Conservation (phyloP, 2,888 invertebrate species). For the Acanthopleura granulata region DNA sequence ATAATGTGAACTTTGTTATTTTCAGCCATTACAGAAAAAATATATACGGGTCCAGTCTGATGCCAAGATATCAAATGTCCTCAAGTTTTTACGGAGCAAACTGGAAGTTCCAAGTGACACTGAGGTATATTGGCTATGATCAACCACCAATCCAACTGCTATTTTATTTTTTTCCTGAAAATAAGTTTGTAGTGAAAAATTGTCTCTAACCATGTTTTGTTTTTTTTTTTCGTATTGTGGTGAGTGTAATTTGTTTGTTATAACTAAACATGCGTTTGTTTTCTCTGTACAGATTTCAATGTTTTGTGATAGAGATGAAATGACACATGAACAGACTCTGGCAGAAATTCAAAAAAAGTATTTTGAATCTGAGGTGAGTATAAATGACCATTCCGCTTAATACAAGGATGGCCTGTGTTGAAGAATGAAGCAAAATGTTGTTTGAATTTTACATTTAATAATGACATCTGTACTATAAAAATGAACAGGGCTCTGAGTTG, state of each 20-base stretch:
- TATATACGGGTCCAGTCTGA: conserved; percentile 48
- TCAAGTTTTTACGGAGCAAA: conserved; percentile 47
- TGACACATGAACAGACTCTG: neutral
- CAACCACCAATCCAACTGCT: too few relatives aligned
- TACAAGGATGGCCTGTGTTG: too few relatives aligned
- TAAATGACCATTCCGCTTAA: too few relatives aligned
- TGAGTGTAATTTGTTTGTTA: neutral
- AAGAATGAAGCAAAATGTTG: too few relatives aligned
- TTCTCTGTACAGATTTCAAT: neutral
- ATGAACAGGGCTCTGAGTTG: too few relatives aligned
- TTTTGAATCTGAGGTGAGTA: neutral
- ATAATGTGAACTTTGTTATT: neutral
- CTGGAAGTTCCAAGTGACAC: conserved; percentile 22
- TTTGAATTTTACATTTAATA: too few relatives aligned
- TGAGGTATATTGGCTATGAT: neutral
- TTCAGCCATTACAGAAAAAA: conserved; percentile 46
- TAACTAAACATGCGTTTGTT: too few relatives aligned
- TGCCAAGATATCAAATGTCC: conserved; percentile 49
- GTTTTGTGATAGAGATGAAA: neutral
- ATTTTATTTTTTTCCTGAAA: too few relatives aligned
- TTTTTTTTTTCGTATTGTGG: neutral
- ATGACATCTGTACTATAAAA: too few relatives aligned
- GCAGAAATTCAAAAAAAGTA: neutral
- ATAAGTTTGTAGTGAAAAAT: too few relatives aligned
- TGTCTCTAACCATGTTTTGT: too few relatives aligned